A percentile compares a stretch with the other conserved stretches of the same genome.
Conservation (phyloP, 2,113 vertebrate species). For the Burhinus bistriatus region DNA sequence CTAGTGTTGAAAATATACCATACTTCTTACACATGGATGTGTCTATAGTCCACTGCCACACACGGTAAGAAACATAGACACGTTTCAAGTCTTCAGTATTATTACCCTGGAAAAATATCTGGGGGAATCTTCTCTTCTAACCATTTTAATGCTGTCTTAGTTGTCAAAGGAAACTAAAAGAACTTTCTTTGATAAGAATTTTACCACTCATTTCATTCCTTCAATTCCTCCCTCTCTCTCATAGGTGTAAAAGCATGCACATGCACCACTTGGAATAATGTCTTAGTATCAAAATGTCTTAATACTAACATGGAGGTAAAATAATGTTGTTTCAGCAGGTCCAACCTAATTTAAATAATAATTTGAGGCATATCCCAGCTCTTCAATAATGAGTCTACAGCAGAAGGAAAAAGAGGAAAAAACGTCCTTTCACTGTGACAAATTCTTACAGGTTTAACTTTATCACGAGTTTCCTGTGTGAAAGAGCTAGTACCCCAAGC, state of each 20-base stretch:
- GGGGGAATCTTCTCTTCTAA: not conserved
- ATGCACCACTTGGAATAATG: not conserved
- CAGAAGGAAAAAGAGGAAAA: not conserved
- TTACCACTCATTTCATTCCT: not conserved
- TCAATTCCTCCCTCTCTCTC: not conserved
- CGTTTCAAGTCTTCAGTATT: not conserved
- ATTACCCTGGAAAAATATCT: not conserved
- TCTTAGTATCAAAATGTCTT: not conserved
- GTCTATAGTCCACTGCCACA: not conserved
- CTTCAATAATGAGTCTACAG: not conserved
- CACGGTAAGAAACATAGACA: not conserved
- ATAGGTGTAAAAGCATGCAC: not conserved
- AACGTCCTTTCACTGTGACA: not conserved
- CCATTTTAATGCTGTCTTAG: not conserved
- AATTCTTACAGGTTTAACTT: not conserved
- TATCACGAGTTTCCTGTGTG: not conserved
- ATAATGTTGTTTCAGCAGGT: not conserved
- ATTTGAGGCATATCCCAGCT: not conserved
- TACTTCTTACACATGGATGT: not conserved
- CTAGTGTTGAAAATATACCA: not conserved
- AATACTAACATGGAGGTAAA: not conserved
- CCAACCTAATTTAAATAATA: not conserved
- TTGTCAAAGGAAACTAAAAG: not conserved
- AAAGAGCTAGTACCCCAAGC: not conserved
- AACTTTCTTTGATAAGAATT: not conserved